A percentile compares a stretch with the other conserved stretches of the same genome.
These are phyloP conservation scores for Aurelia coerulea DNA, from an alignment of 30 jellyfish, hydroid and myxozoan species.

Conservation along the genomic window DNA sequence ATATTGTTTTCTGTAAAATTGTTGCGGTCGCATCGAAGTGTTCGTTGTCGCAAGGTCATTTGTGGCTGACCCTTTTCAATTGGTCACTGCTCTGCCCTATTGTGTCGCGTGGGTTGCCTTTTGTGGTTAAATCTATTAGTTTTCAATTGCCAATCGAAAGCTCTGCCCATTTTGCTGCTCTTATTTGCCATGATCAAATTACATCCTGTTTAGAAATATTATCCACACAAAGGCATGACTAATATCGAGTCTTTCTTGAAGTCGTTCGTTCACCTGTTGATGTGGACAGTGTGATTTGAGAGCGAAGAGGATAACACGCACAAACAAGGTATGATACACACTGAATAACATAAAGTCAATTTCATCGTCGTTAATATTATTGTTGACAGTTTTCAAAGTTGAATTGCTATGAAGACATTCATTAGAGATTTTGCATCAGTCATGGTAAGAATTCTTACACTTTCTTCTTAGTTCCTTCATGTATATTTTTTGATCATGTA, in stretches of 20 bases:
- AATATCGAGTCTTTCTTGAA: neutral
- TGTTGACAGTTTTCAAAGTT: too few relatives aligned
- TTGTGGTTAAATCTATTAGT: constrained; percentile 2
- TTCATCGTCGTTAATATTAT: too few relatives aligned
- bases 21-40: too few relatives aligned
- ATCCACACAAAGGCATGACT: constrained; percentile 30
- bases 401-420: too few relatives aligned
- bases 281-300: neutral
- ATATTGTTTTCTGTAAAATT: too few relatives aligned
- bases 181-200: constrained; percentile 39
- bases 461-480: neutral
- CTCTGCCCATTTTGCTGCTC: neutral
- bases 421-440: neutral
- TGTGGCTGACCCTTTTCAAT: constrained; percentile 5
- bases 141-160: neutral
- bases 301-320: constrained; percentile 7
- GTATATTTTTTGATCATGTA: too few relatives aligned
- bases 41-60: too few relatives aligned
- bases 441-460: neutral
- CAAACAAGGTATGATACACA: too few relatives aligned
- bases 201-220: constrained; percentile 42
- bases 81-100: constrained; percentile 2
- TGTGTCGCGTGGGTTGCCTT: constrained; percentile 22
- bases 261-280: constrained; percentile 31
- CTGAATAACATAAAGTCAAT: too few relatives aligned